A percentile compares a stretch with the other conserved stretches of the same genome.
phyloP scores from a whole-genome alignment of 2,113 vertebrate species.

The Tragelaphus imberbis region DNA sequence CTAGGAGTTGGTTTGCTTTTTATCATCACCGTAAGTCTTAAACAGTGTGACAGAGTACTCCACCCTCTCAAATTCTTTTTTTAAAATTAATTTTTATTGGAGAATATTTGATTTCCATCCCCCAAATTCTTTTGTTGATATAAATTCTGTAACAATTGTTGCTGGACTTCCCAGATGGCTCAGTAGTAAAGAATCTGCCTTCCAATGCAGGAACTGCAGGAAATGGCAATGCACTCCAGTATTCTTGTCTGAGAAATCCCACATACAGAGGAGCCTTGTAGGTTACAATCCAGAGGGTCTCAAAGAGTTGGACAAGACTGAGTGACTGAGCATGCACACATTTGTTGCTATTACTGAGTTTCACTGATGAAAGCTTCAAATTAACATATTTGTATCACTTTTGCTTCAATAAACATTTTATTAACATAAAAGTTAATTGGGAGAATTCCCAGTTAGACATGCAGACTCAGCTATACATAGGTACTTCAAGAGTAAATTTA shows the following conservation, averaged over 20 bases:
- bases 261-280: not conserved
- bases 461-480: not conserved
- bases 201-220: not conserved
- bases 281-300: not conserved
- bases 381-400: not conserved
- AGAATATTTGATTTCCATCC: not conserved
- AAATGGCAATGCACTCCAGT: not conserved
- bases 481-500: not conserved
- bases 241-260: not conserved
- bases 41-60: not conserved
- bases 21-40: not conserved
- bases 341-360: not conserved
- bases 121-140: not conserved
- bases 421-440: not conserved
- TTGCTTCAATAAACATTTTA: not conserved
- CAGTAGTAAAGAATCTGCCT: not conserved
- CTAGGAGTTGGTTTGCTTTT: not conserved
- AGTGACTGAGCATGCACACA: rapidly evolving
- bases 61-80: not conserved
- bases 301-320: not conserved
- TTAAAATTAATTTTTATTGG: not conserved
- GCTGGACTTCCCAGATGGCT: not conserved
- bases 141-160: not conserved
- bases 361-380: not conserved
- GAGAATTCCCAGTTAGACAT: not conserved